Base-by-base conservation (phyloP, 2,113 vertebrate genomes). In the Corythoichthys intestinalis region DNA sequence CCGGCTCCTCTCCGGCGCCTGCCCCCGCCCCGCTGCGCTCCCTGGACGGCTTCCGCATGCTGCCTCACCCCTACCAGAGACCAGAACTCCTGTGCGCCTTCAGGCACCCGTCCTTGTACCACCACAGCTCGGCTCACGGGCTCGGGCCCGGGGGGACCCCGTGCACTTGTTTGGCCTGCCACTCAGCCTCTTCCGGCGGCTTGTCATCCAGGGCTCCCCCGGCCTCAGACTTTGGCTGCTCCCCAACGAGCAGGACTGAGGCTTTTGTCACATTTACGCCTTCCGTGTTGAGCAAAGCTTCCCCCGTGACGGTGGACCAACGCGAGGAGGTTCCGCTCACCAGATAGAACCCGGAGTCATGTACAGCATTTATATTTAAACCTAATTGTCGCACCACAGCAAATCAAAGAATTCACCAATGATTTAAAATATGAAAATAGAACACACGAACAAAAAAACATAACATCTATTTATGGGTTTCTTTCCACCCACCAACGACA, bases 41-140 rank as follows among this genome's bases (percentile, higher is more conserved):
- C 9, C 92, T 99, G 64, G 97, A 99, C 88, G 95, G 96, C 41
- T 98, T 99, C 80, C 91, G 97, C 50, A 94, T 98, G 74, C 92
- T 98, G 44, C 97, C 96, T 13, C 96, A 98, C 71, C 96, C 97
- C 0, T 99, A 99, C 82, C 96, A 94, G 48, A 91, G 97, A 70
- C 96, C 97, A 20, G 97, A 99, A 90, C 94, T 99, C 74, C 93
- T 99, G 68, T 99, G 97, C 91, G 95, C 96, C 54, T 98, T 98
- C 89, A 93, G 97, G 61, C 95, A 97, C 63, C 97, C 97, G 0
- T 95, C 96, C 35, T 91, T 98, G 35, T 98, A 98, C 79, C 91
- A 94, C 79, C 91, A 95, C 0, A 90, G 91, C 20, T 92, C 96
- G 0, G 77, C 91, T n/a, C 97, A 98, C 83, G 95, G 95, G 89